Percentiles rank a stretch among this genome's conserved stretches.
Conservation (phyloP, 2,888 invertebrate genomes). For the Netelia melanura region DNA sequence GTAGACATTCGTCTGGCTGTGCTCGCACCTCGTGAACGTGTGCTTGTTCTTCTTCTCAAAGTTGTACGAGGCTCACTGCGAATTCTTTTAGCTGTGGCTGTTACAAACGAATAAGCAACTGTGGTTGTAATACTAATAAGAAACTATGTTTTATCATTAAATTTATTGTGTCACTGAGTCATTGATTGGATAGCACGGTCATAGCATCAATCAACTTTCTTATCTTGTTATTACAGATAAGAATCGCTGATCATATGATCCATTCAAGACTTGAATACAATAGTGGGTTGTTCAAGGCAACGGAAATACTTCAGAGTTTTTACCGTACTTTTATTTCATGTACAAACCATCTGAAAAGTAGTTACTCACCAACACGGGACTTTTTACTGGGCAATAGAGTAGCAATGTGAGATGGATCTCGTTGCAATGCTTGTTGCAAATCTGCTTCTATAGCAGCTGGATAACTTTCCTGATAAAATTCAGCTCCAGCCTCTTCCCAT, state of each 20-base stretch:
- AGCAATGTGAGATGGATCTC: constrained; percentile 91
- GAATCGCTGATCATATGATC: constrained; percentile 4
- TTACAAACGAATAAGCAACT: constrained; percentile 62
- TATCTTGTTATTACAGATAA: constrained; percentile 45
- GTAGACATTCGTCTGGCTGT: constrained; percentile 86
- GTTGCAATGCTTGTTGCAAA: constrained; percentile 87
- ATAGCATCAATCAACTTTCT: constrained; percentile 34
- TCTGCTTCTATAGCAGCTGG: constrained; percentile 90
- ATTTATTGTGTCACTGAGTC: constrained; percentile 20
- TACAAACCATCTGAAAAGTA: neutral
- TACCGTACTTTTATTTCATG: neutral
- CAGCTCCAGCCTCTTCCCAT: constrained; percentile 94
- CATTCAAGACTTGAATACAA: neutral
- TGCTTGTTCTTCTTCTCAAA: constrained; percentile 87
- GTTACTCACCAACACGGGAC: constrained; percentile 88
- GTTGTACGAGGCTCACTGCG: constrained; percentile 88
- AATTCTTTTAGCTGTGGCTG: constrained; percentile 89
- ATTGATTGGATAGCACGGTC: constrained; percentile 14
- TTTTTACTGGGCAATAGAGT: constrained; percentile 93
- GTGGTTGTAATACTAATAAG: neutral
- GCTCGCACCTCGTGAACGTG: constrained; percentile 86
- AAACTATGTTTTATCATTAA: neutral
- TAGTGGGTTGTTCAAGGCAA: neutral
- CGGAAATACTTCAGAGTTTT: neutral
- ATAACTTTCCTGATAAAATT: constrained; percentile 94